Conservation (phyloP, 2,888 invertebrate genomes). For the Ormyrus thymus region DNA sequence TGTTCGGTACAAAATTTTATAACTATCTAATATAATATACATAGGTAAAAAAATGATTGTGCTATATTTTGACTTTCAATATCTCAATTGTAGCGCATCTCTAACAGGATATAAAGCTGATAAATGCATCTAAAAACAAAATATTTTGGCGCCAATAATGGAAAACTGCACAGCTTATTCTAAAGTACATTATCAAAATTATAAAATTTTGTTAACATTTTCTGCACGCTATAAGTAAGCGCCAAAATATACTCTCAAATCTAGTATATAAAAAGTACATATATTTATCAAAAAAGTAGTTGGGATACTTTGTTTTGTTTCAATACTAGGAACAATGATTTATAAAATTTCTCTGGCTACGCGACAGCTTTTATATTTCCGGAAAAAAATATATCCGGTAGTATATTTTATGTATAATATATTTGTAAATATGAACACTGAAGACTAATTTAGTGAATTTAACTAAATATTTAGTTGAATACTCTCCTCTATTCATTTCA, state of each 20-base stretch:
- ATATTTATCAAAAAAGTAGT: constrained; percentile 36
- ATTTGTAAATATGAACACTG: constrained; percentile 4
- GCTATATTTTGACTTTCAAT: constrained; percentile 14
- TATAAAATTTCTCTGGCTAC: constrained; percentile 35
- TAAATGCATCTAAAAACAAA: constrained; percentile 25
- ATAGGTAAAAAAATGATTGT: constrained; percentile 22
- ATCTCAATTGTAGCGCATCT: constrained; percentile 3
- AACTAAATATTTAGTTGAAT: too few species aligned
- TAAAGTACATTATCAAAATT: constrained; percentile 35
- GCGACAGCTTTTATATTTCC: constrained; percentile 6
- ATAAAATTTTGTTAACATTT: constrained; percentile 38
- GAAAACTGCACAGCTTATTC: neutral
- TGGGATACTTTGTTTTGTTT: constrained; percentile 11
- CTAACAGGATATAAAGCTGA: constrained; percentile 31
- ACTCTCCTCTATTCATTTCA: too few species aligned
- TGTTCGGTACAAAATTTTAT: constrained; percentile 48
- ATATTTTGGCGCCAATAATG: neutral
- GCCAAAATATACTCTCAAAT: constrained; percentile 27
- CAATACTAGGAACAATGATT: constrained; percentile 36
- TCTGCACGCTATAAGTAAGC: constrained; percentile 15
- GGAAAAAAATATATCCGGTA: constrained; percentile 22
- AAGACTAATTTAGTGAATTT: too few species aligned
- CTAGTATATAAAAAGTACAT: neutral
- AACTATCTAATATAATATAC: constrained; percentile 44
- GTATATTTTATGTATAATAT: constrained; percentile 24